Percentiles rank a stretch among this genome's conserved stretches.
These are phyloP conservation scores for Camelus dromedarius DNA, from an alignment of 2,113 vertebrate species.

Conservation along the genomic window DNA sequence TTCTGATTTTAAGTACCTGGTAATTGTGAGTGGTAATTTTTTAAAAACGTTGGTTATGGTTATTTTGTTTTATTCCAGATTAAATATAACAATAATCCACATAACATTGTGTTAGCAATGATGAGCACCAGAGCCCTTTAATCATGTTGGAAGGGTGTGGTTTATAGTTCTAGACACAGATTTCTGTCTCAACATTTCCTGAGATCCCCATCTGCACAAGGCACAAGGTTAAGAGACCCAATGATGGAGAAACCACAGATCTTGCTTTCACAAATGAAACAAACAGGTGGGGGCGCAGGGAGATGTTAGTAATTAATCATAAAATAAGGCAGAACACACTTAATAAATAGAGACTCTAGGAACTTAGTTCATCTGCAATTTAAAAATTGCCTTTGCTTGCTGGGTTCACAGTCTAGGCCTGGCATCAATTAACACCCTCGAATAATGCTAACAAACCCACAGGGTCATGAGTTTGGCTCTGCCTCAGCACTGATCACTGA, in stretches of 20 bases:
- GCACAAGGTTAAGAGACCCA: background rate
- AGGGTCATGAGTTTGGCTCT: background rate
- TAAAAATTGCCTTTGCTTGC: background rate
- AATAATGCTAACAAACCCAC: constrained; percentile 18
- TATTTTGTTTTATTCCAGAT: constrained; percentile 49
- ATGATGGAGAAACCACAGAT: background rate
- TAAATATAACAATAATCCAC: background rate
- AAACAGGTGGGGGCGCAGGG: background rate
- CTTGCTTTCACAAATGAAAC: background rate
- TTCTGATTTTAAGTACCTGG: background rate
- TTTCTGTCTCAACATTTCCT: background rate
- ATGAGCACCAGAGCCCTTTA: background rate
- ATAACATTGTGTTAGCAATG: background rate
- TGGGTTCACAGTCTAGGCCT: background rate
- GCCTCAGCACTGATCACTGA: background rate
- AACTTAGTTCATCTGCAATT: background rate
- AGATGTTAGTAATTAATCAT: background rate
- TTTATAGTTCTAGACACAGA: background rate
- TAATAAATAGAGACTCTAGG: background rate
- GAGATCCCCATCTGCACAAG: background rate
- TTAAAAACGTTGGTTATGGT: background rate
- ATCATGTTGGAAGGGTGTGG: background rate
- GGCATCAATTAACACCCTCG: background rate
- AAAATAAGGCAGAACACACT: background rate
- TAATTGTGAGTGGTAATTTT: background rate